Conservation (phyloP, 2,797 vertebrate species). For the Ibycter americanus region DNA sequence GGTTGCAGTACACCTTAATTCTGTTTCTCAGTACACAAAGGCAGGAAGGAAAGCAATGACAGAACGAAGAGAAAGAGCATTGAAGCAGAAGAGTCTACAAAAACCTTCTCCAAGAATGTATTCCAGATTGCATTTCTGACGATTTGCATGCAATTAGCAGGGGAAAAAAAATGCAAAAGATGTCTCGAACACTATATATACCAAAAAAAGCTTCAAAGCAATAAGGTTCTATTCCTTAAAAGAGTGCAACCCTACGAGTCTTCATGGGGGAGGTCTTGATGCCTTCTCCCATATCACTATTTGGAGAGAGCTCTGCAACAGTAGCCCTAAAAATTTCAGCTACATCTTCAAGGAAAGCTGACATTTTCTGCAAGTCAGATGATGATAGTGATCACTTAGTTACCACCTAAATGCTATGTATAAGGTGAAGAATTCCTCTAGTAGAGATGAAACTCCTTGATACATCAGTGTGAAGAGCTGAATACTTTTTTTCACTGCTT, state of each 20-base stretch:
- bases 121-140: not conserved
- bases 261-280: not conserved
- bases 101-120: not conserved
- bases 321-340: not conserved
- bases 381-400: not conserved
- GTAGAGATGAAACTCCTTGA: not conserved
- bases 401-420: not conserved
- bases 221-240: not conserved
- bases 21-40: constrained; percentile 3
- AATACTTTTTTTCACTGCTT: not conserved
- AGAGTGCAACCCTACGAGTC: not conserved
- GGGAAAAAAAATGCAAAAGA: not conserved
- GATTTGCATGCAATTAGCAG: not conserved
- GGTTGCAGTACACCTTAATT: constrained; percentile 49
- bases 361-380: constrained; percentile 2
- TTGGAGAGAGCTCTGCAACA: not conserved
- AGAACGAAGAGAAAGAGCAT: not conserved
- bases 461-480: not conserved
- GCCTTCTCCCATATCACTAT: not conserved
- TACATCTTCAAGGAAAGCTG: not conserved
- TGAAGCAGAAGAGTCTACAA: not conserved
- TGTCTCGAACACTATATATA: not conserved
- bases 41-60: not conserved
- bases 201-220: not conserved
- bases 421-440: not conserved